Conservation (phyloP, 1,140 invertebrate genomes). For the Drosophila athabasca region DNA sequence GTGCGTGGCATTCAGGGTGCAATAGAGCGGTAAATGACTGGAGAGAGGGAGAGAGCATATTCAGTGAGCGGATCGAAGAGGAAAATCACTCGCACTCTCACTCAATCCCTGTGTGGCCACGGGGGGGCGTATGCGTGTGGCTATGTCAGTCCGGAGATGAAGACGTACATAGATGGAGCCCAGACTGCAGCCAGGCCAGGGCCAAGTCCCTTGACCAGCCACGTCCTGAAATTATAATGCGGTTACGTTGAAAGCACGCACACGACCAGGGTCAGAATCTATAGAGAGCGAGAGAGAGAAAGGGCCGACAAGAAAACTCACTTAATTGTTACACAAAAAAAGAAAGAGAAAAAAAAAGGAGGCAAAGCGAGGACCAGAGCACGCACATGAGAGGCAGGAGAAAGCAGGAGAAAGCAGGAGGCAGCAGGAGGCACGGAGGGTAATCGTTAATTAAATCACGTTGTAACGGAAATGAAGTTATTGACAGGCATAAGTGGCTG, state of each 20-base stretch:
- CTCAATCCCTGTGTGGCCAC: not conserved
- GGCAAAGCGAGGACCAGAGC: no score
- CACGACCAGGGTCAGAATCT: not conserved
- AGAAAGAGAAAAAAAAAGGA: constrained; percentile 1
- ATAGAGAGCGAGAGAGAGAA: constrained; percentile 4
- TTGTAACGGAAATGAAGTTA: constrained; percentile 74
- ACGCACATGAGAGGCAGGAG: no score
- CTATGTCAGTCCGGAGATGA: not conserved
- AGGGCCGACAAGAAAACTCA: constrained; percentile 61
- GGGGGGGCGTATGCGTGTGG: no score
- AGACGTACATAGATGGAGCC: no score
- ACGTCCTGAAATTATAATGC: constrained; percentile 41
- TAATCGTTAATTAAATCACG: constrained; percentile 81
- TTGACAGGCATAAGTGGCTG: constrained; percentile 64
- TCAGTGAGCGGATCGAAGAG: constrained; percentile 21
- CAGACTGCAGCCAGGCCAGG: no score
- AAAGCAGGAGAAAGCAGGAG: no score
- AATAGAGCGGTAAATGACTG: constrained; percentile 46
- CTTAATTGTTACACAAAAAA: constrained; percentile 63
- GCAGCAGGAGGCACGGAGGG: not conserved
- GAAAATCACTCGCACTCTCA: constrained; percentile 25
- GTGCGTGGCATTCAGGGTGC: constrained; percentile 37
- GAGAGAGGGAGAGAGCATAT: not conserved
- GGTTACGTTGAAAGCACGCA: constrained; percentile 25
- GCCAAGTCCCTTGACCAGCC: constrained; percentile 5